Evolutionary conservation across 2,888 invertebrate genomes (phyloP).

Genomic region (Luperina testacea): DNA sequence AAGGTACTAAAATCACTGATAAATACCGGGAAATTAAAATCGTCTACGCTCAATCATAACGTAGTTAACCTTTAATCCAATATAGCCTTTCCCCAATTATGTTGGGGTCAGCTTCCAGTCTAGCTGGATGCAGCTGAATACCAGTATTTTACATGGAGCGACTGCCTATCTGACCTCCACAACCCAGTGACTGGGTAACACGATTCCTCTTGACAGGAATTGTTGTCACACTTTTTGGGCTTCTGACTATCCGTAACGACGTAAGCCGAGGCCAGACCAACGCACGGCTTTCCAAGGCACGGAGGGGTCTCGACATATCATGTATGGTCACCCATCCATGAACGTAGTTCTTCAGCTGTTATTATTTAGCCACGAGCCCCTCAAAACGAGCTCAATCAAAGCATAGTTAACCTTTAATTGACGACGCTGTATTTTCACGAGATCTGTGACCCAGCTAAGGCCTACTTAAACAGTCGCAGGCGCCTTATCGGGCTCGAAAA

Average conservation of each 20-base stretch:
- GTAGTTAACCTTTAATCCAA: slow-evolving; percentile 48
- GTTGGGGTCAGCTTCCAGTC: not conserved
- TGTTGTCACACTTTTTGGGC: not conserved
- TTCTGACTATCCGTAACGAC: no score
- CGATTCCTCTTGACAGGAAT: not conserved
- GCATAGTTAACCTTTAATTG: slow-evolving; percentile 61
- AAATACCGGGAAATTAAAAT: slow-evolving; percentile 68
- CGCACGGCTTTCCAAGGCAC: not conserved
- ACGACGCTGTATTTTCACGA: slow-evolving; percentile 56
- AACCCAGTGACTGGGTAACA: not conserved
- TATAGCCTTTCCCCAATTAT: not conserved
- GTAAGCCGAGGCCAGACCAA: no score
- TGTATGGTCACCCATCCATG: no score
- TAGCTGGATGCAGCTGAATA: not conserved
- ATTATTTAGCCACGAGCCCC: not conserved
- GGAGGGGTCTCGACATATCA: not conserved
- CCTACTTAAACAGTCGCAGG: slow-evolving; percentile 70
- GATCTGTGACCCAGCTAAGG: slow-evolving; percentile 64
- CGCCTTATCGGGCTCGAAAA: slow-evolving; percentile 77
- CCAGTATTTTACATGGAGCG: not conserved
- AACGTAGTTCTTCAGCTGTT: not conserved
- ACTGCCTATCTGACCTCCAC: not conserved
- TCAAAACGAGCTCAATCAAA: slow-evolving; percentile 68
- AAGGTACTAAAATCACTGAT: slow-evolving; percentile 52
- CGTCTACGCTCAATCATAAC: slow-evolving; percentile 70